Conservation (phyloP, 2,888 invertebrate genomes). For the Clitarchus hookeri region DNA sequence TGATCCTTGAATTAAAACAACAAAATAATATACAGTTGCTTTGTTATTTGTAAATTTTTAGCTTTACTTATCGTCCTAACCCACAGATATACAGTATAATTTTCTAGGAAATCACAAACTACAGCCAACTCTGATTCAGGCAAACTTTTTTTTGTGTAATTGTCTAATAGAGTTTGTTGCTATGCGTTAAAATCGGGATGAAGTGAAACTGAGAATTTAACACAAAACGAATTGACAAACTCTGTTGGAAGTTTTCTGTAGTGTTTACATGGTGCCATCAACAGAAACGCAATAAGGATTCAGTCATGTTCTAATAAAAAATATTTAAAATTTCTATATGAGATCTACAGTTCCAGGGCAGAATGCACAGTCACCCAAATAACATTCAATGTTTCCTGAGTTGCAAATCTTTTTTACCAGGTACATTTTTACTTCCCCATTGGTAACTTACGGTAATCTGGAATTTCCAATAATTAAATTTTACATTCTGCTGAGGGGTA, state of each 20-base stretch:
- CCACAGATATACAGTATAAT: too few species aligned
- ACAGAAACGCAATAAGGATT: neutral
- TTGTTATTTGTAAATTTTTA: too few species aligned
- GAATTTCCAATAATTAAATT: neutral
- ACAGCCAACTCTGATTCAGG: too few species aligned
- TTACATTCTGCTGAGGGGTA: neutral
- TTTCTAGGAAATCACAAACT: too few species aligned
- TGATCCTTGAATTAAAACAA: too few species aligned
- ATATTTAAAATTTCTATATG: neutral
- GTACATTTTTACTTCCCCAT: constrained; percentile 14
- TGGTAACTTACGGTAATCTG: neutral
- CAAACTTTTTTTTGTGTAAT: too few species aligned
- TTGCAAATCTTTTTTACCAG: neutral
- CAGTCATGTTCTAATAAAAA: neutral
- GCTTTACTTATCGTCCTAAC: too few species aligned
- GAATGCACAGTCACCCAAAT: constrained; percentile 10
- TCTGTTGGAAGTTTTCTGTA: neutral
- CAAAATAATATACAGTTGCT: too few species aligned
- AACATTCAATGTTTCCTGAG: neutral
- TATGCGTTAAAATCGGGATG: neutral
- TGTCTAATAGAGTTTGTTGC: constrained; percentile 11
- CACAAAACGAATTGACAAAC: neutral
- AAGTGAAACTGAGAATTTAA: neutral
- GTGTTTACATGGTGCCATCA: neutral
- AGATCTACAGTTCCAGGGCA: constrained; percentile 17